Evolutionary conservation across 2,888 invertebrate species (phyloP).

Genomic region (Caenorhabditis sp.): DNA sequence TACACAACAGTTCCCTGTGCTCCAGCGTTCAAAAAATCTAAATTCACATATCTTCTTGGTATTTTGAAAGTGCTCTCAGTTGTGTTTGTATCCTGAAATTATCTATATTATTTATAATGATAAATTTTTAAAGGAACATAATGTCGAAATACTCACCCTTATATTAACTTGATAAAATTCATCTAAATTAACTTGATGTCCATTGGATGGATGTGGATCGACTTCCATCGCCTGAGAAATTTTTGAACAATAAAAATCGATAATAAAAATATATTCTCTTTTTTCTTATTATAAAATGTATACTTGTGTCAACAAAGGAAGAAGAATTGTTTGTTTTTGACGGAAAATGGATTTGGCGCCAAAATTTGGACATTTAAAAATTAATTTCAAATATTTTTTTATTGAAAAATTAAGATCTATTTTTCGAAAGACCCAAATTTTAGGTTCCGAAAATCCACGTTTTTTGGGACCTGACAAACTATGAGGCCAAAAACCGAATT

Average conservation of each 20-base stretch:
- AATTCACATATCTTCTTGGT: conserved; percentile 48
- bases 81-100: conserved; percentile 22
- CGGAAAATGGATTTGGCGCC: too few species aligned
- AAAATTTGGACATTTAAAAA: too few species aligned
- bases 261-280: neutral
- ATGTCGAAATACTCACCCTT: neutral
- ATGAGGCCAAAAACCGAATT: too few species aligned
- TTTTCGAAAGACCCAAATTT: too few species aligned
- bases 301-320: neutral
- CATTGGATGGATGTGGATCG: neutral
- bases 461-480: too few species aligned
- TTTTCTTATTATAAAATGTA: neutral
- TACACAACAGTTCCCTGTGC: conserved; percentile 61
- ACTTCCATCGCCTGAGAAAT: too few species aligned
- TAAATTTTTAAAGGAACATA: neutral
- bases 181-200: neutral
- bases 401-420: too few species aligned
- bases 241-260: neutral
- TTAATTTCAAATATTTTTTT: too few species aligned
- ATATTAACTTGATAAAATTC: conserved; percentile 5
- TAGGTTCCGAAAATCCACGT: too few species aligned
- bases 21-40: conserved; percentile 54
- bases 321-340: neutral
- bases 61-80: conserved; percentile 41
- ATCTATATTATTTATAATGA: too few species aligned